phyloP scores from a whole-genome alignment of 2,797 vertebrate genomes.

The Naso thynnoides region DNA sequence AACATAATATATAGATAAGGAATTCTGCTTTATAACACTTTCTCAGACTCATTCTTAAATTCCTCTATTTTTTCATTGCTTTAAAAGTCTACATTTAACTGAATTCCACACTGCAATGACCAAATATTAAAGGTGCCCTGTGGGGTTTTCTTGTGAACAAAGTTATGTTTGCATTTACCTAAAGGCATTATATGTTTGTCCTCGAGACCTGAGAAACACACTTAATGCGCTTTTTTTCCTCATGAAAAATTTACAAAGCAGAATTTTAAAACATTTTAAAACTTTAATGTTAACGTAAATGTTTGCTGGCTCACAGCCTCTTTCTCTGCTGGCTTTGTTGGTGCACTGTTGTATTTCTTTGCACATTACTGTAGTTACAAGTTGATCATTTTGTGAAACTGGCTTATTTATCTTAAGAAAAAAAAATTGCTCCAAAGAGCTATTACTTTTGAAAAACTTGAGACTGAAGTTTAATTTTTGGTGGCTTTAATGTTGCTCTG shows the following conservation, averaged over 20 bases:
- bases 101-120: neutral
- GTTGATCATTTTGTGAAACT: neutral
- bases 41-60: neutral
- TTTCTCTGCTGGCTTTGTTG: neutral
- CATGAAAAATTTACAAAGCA: neutral
- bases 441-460: neutral
- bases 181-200: neutral
- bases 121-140: constrained; percentile 1
- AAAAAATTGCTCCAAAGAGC: neutral
- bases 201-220: neutral
- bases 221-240: neutral
- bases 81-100: neutral
- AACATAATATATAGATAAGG: neutral
- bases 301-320: neutral
- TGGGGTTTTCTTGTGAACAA: neutral
- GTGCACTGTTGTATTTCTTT: constrained; percentile 7
- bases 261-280: neutral
- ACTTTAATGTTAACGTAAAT: neutral
- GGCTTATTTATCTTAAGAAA: neutral
- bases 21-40: neutral
- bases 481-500: neutral
- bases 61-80: neutral
- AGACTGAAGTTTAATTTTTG: neutral
- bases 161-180: neutral
- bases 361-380: neutral